Evolutionary conservation across 2,888 invertebrate genomes (phyloP), one percentile per base, ranked within the genome.

Genomic region (Nezara viridula): DNA sequence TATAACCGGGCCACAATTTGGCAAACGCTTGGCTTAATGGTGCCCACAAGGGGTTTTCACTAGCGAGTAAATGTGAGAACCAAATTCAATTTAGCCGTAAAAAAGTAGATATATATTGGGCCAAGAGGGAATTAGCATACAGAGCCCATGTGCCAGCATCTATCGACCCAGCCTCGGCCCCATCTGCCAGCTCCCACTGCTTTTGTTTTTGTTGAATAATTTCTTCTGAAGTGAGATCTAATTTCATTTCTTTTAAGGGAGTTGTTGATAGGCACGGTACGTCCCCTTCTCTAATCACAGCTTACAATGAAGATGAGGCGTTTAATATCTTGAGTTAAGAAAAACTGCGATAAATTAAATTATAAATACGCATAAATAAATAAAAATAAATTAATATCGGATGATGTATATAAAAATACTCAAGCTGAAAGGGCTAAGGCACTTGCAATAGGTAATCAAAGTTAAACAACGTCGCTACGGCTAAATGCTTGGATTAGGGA

Each of bases 191-290:
- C 44, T 81, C 81, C 44, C 81, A 44, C 81, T n/a, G 81, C 40
- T 47, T 77, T 44, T 81, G 81, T 81, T 81, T 44, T 47, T 81
- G 44, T 81, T 81, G 81, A 44, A 81, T 81, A 81, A 44, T 81
- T 44, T 47, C 81, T 73, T 60, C 2, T 6, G 37, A 37, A 32
- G 19, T 19, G 27, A 19, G 32, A n/a, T n/a, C 32, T 37, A 32
- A 14, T 73, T n/a, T 37, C 19, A 73, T 73, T 37, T 73, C 37
- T 37, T 60, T 7, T 37, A 14, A 7, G 6, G 37, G 60, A 14
- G 66, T 73, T 73, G 19, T 73, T 73, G 32, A 37, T 73, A 37
- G 1, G 19, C 37, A 73, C 66, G 6, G 27, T 3, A 32, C 32
- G 10, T 4, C 7, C 27, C 27, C 32, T 37, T 37, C 14, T 7